Evolutionary conservation across 2,888 invertebrate genomes (phyloP).

Genomic region (Diarsia rubi): DNA sequence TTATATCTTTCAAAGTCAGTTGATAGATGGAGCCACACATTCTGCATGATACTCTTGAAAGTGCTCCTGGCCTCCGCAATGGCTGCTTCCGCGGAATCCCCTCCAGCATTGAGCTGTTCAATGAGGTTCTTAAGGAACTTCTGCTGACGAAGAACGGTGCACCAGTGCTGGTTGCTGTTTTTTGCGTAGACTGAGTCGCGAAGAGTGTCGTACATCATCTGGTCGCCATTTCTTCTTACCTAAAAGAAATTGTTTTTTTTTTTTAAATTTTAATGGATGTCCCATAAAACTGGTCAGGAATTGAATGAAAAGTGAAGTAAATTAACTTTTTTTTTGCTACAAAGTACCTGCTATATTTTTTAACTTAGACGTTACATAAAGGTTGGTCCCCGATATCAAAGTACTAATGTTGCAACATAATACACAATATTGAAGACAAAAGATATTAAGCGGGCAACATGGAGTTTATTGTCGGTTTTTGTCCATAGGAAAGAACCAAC

Average conservation of each 20-base stretch:
- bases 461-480: no score
- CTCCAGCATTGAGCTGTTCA: conserved; percentile 90
- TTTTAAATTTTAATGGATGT: no score
- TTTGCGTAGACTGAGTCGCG: conserved; percentile 81
- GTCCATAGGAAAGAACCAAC: not conserved
- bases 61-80: conserved; percentile 90
- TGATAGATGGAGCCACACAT: conserved; percentile 93
- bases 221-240: conserved; percentile 91
- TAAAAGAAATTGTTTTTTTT: conserved; percentile 49
- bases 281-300: not conserved
- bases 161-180: conserved; percentile 94
- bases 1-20: conserved; percentile 92
- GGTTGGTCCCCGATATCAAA: no score
- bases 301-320: not conserved
- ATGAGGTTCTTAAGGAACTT: conserved; percentile 93
- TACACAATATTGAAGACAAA: no score
- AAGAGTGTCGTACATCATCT: conserved; percentile 90
- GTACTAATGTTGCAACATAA: no score
- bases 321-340: no score
- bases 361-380: no score
- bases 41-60: conserved; percentile 90
- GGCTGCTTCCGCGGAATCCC: conserved; percentile 86
- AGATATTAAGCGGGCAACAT: no score
- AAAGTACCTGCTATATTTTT: no score
- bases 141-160: conserved; percentile 94